These are phyloP conservation scores for Conchocele bisecta DNA, from an alignment of 2,888 invertebrate genomes.

Conservation along the genomic window DNA sequence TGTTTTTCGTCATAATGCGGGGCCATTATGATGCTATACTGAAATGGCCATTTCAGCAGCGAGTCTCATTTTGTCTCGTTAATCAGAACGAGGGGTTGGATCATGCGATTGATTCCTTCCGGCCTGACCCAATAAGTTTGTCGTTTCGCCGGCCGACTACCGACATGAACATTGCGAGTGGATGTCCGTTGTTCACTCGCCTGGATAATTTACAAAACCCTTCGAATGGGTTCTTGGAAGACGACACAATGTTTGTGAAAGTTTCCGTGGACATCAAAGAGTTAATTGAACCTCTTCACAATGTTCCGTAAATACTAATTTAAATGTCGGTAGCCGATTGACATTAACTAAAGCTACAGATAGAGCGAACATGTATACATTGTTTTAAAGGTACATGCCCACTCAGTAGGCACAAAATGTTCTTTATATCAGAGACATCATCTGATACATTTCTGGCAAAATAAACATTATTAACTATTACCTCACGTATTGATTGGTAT, in stretches of 20 bases:
- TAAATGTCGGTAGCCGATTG: no score
- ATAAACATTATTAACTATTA: no score
- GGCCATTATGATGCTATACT: conserved; percentile 79
- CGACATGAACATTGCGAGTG: conserved; percentile 82
- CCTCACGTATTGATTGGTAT: no score
- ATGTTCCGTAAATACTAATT: no score
- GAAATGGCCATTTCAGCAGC: conserved; percentile 79
- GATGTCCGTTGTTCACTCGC: conserved; percentile 80
- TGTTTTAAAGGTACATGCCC: no score
- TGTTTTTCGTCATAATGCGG: conserved; percentile 81
- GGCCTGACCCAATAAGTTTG: conserved; percentile 79
- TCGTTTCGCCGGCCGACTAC: conserved; percentile 80
- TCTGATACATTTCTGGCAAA: no score
- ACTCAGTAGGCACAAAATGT: no score
- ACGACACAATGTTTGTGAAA: conserved; percentile 51
- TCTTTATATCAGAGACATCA: no score
- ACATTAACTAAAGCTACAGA: no score
- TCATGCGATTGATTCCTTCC: conserved; percentile 81
- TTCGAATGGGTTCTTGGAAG: conserved; percentile 43
- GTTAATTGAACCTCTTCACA: conserved; percentile 36
- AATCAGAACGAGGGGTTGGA: conserved; percentile 79
- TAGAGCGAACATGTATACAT: no score
- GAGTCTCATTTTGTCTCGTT: conserved; percentile 79
- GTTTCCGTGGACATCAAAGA: conserved; percentile 41
- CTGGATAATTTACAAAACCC: conserved; percentile 58